These are phyloP conservation scores for Anastatus disparis DNA, from an alignment of 1,140 invertebrate species.

Conservation along the genomic window DNA sequence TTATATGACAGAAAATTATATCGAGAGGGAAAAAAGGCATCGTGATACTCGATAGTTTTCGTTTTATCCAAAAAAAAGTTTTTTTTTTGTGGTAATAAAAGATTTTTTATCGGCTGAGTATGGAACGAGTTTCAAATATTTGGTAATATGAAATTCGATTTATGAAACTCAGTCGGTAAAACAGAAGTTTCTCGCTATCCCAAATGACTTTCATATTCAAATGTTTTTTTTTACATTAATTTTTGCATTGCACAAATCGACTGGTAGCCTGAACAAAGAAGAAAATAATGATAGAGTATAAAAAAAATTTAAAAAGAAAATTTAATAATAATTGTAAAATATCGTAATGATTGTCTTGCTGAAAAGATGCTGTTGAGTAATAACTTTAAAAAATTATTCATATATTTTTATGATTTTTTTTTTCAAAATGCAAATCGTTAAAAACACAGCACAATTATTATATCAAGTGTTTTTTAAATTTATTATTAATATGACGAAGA, in stretches of 20 bases:
- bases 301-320: background rate
- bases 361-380: conserved; percentile 34
- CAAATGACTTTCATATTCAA: too few species aligned
- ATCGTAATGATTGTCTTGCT: background rate
- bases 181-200: too few species aligned
- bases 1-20: conserved; percentile 5
- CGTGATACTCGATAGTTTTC: background rate
- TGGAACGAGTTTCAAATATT: too few species aligned
- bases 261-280: background rate
- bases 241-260: background rate
- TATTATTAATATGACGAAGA: background rate
- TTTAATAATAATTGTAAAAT: background rate
- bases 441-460: conserved; percentile 10
- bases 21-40: conserved; percentile 1
- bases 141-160: too few species aligned
- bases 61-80: background rate
- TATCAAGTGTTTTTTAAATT: background rate
- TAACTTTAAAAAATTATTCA: background rate
- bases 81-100: background rate
- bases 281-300: background rate
- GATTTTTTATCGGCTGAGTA: background rate
- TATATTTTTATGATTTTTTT: background rate
- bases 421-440: conserved; percentile 18
- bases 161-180: too few species aligned
- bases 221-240: too few species aligned